Evolutionary conservation across 2,888 invertebrate genomes (phyloP), one percentile per base, ranked within the genome.

Genomic region (Drosophila percnosoma): DNA sequence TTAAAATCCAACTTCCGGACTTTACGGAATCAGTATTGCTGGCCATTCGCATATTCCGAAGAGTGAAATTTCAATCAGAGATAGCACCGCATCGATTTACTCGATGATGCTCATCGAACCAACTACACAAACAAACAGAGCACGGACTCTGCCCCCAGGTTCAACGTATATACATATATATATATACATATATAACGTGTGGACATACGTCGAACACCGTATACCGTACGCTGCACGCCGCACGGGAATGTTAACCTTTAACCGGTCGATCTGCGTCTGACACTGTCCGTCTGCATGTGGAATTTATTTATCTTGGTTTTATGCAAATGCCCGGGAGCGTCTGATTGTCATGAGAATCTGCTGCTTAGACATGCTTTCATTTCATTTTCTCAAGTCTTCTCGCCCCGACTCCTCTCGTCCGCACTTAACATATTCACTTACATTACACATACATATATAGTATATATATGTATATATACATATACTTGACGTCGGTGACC

Each of bases 271-370:
- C 82, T 77, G 68, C 70, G 73, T 60, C 77, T 78, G 80, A 70
- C 72, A 76, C 66, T 70, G 66, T 69, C 63, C 68, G 73, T 68
- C 77, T 72, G 52, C 70, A 60, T 61, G 38, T 59, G 61, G 69
- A 79, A 75, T 82, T 74, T 82, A 82, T 82, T 82, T 82, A 82
- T 80, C 74, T 82, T 82, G 68, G 74, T 69, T 75, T 82, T 82
- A 82, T 82, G 82, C 73, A 82, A 82, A 82, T 82, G 73, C 62
- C 74, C 70, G 13, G 33, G n/a, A 70, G 82, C 75, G 61, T 59
- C 57, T 65, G 82, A 80, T 77, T 80, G 82, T 82, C 80, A 75
- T 75, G 82, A 63, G 77, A 73, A 73, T 76, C 76, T 48, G 34
- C 73, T 73, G 82, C 82, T 81, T 79, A 81, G 79, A 76, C 80